Evolutionary conservation across 2,797 vertebrate genomes (phyloP).

Genomic region (Periparus ater): DNA sequence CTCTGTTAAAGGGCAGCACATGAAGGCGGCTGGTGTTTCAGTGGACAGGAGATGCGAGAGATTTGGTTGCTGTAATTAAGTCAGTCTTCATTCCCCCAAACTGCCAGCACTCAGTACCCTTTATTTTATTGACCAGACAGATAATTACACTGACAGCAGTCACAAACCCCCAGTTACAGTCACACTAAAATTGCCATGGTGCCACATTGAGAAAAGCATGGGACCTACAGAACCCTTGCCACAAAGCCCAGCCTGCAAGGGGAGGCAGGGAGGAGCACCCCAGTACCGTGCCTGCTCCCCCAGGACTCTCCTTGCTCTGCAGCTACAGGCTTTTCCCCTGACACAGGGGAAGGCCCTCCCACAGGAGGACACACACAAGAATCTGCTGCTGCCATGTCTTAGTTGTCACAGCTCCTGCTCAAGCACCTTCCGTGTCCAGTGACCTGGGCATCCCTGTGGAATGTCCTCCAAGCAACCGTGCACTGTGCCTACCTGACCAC

Average conservation of each 20-base stretch:
- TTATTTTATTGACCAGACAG: conserved; percentile 51
- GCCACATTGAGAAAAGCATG: accelerated
- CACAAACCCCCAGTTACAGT: background rate
- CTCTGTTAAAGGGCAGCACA: conserved; percentile 59
- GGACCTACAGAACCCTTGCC: background rate
- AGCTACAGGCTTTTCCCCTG: background rate
- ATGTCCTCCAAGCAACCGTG: accelerated
- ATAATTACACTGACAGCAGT: conserved; percentile 31
- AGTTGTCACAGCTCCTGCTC: background rate
- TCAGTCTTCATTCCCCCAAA: conserved; percentile 34
- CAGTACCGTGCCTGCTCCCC: background rate
- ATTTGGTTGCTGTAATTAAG: conserved; percentile 61
- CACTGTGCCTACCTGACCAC: background rate
- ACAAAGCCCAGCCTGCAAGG: background rate
- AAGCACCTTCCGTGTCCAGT: background rate
- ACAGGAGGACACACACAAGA: background rate
- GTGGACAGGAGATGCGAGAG: conserved; percentile 37
- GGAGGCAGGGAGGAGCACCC: background rate
- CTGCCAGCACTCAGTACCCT: conserved; percentile 18
- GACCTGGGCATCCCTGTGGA: background rate
- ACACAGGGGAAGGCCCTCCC: background rate
- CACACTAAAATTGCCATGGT: background rate
- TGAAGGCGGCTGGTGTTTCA: conserved; percentile 42
- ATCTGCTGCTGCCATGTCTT: background rate
- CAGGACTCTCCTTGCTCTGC: background rate